phyloP scores from a whole-genome alignment of 2,888 invertebrate genomes.

The Synanthedon vespiformis region DNA sequence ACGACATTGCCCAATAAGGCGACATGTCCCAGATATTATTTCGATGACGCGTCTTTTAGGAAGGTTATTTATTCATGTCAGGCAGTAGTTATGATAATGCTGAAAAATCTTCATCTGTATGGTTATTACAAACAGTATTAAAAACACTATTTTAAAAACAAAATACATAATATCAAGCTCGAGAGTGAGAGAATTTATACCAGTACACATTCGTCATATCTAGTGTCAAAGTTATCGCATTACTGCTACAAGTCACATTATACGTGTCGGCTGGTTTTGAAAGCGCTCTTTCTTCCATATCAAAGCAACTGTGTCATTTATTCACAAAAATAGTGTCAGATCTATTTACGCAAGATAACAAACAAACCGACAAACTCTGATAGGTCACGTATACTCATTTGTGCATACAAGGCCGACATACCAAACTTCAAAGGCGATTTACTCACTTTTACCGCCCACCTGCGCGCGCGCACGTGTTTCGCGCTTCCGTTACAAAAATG shows the following conservation, averaged over 20 bases:
- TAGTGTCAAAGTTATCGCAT: neutral
- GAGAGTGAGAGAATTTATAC: neutral
- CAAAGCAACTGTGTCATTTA: neutral
- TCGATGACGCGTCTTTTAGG: too few relatives aligned
- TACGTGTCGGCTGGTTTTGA: neutral
- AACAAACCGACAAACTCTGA: conserved; percentile 3
- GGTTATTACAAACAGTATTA: too few relatives aligned
- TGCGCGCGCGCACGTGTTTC: conserved; percentile 28
- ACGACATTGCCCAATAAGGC: too few relatives aligned
- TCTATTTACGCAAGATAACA: neutral
- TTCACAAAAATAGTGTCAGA: neutral
- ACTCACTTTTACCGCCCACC: conserved; percentile 23
- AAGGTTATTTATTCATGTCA: too few relatives aligned
- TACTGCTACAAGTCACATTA: neutral
- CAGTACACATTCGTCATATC: neutral
- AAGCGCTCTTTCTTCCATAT: neutral
- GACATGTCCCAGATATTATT: too few relatives aligned
- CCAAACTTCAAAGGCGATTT: conserved; percentile 10
- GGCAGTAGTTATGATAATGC: too few relatives aligned
- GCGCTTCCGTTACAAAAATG: conserved; percentile 15
- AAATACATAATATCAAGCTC: too few relatives aligned
- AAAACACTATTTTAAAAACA: too few relatives aligned
- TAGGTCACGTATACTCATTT: conserved; percentile 10
- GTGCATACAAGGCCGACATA: conserved; percentile 9
- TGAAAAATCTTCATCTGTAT: too few relatives aligned